Base-by-base conservation (phyloP, 2,888 invertebrate species). In the Apodemia zela region DNA sequence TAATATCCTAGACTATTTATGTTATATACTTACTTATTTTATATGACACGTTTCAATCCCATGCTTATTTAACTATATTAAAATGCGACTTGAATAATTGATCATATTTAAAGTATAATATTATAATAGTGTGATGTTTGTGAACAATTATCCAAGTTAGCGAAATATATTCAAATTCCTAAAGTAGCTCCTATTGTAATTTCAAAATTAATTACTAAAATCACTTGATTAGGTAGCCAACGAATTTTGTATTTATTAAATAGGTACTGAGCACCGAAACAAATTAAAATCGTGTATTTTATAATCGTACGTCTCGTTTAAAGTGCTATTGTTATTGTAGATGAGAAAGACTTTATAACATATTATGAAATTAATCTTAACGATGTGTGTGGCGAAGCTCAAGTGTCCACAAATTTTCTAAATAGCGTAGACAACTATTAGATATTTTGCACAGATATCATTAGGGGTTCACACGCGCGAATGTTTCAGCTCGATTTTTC, bases 401-500 rank as follows among this genome's bases (percentile, higher is more conserved):
- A 77, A 79, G 78, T 78, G 85, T 85, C 86, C 87, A 83, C 82
- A 75, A 81, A 82, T 87, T 87, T 88, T 87, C 87, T 87, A 86
- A 89, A 88, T 87, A 89, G 85, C 75, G 78, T 77, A 83, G 89
- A 87, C 80, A 78, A 79, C 84, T 85, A 80, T 85, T 90, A 89
- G 89, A 86, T 74, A 84, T 88, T 89, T 89, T 89, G 90, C 90
- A 90, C 90, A 78, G 81, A 83, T 85, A 85, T 78, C 81, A 80
- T 84, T 82, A 73, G 75, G 75, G 75, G 72, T 72, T 71, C 68
- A 77, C 83, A 80, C 81, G 77, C 79, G 76, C 78, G 75, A 75
- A 47, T 73, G 74, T 74, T 75, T 78, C 73, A 71, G 73, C 75
- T 74, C 67, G 65, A 62, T 64, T 63, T 29, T 66, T 58, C 11